Conservation (phyloP, 2,888 invertebrate species). For the Anodontia alba region DNA sequence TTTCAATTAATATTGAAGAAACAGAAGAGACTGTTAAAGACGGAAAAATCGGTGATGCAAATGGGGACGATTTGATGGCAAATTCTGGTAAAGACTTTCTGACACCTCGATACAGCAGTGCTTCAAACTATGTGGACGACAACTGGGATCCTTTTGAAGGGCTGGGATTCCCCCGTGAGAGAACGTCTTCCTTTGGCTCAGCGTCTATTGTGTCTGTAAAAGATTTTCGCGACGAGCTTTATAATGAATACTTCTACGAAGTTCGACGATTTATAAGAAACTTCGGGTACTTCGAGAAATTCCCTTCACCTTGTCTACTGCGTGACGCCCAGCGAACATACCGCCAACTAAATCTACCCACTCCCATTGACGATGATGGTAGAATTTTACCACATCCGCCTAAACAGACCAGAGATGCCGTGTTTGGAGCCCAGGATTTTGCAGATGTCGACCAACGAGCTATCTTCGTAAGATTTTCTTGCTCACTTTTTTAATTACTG, state of each 20-base stretch:
- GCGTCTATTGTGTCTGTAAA: constrained; percentile 49
- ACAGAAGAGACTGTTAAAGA: neutral
- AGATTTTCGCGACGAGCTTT: constrained; percentile 44
- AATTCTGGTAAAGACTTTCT: neutral
- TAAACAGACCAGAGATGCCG: constrained; percentile 38
- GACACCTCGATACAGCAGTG: neutral
- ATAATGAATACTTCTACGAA: constrained; percentile 43
- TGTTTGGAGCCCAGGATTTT: constrained; percentile 25
- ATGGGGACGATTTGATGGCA: neutral
- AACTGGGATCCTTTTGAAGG: constrained; percentile 45
- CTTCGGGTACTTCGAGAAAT: constrained; percentile 54
- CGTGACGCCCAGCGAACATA: constrained; percentile 50
- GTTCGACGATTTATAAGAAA: constrained; percentile 36
- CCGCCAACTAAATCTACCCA: constrained; percentile 34
- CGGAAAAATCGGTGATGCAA: too few relatives aligned
- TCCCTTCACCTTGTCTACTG: constrained; percentile 42
- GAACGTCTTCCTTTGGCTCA: constrained; percentile 41
- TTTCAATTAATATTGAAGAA: neutral
- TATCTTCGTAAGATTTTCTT: constrained; percentile 33
- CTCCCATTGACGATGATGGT: constrained; percentile 45
- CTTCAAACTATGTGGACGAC: neutral
- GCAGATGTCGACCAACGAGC: constrained; percentile 25
- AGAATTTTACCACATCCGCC: constrained; percentile 53
- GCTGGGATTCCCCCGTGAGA: constrained; percentile 37
- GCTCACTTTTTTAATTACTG: too few relatives aligned